Conservation (phyloP, 2,797 vertebrate genomes). For the Zalophus californianus region DNA sequence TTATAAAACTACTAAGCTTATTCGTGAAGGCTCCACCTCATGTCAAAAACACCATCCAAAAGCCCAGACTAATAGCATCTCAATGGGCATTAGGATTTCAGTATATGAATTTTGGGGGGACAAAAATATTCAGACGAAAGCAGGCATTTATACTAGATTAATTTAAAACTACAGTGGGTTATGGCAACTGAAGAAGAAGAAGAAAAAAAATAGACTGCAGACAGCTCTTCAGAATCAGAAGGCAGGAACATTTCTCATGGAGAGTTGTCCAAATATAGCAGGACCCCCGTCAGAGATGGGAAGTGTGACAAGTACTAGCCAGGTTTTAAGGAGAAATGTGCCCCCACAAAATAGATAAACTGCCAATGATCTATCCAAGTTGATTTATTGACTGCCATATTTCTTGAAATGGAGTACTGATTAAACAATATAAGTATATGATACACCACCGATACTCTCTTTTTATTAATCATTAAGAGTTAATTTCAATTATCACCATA, state of each 20-base stretch:
- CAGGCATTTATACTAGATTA: background rate
- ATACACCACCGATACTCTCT: accelerated
- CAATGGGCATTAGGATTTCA: background rate
- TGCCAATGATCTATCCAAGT: background rate
- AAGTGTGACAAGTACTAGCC: background rate
- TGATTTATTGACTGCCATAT: background rate
- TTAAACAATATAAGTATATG: background rate
- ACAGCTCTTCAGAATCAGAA: background rate
- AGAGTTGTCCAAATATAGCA: background rate
- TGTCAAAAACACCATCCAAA: background rate
- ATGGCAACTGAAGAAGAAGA: background rate
- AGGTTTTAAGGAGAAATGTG: background rate
- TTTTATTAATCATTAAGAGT: background rate
- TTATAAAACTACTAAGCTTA: background rate
- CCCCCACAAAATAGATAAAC: background rate
- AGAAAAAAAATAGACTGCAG: too few species aligned
- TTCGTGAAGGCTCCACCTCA: background rate
- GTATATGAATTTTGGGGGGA: background rate
- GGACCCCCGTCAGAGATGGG: background rate
- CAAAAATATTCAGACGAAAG: background rate
- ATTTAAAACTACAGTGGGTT: background rate
- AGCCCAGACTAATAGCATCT: too few species aligned
- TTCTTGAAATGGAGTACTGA: background rate
- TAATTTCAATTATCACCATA: background rate
- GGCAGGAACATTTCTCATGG: background rate